A percentile compares a stretch with the other conserved stretches of the same genome.
Evolutionary conservation across 1,140 invertebrate genomes (phyloP).

Genomic region (Aphidius ervi): DNA sequence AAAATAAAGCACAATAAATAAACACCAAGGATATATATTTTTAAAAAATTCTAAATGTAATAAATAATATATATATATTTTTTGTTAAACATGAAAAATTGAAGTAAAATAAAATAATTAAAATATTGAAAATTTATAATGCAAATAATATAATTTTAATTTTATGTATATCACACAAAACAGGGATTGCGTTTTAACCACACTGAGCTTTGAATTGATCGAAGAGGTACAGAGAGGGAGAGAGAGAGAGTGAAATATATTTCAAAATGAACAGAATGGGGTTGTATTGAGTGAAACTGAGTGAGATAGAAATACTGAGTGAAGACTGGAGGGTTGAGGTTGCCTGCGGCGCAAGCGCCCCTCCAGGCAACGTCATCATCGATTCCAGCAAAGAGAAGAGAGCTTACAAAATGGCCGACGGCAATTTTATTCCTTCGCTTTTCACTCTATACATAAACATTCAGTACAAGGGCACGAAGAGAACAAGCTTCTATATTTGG

Average conservation of each 20-base stretch:
- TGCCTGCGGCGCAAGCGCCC: conserved; percentile 51
- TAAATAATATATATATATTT: no score
- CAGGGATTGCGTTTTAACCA: background rate
- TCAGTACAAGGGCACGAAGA: conserved; percentile 19
- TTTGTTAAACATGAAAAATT: background rate
- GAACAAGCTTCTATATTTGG: conserved; percentile 38
- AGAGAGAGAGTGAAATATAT: conserved; percentile 22
- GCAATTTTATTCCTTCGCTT: conserved; percentile 49
- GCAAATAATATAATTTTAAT: no score
- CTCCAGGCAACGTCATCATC: conserved; percentile 52
- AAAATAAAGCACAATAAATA: no score
- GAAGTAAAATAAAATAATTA: background rate
- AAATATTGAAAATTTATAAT: background rate
- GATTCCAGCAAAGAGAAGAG: conserved; percentile 50
- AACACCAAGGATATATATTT: no score
- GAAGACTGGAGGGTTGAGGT: conserved; percentile 28
- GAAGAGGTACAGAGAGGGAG: conserved; percentile 30
- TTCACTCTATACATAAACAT: conserved; percentile 12
- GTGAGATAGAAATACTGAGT: conserved; percentile 26
- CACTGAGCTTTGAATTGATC: conserved; percentile 38
- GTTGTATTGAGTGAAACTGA: conserved; percentile 25
- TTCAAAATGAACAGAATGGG: conserved; percentile 9
- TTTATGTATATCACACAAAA: no score
- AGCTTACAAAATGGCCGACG: conserved; percentile 55
- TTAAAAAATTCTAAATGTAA: no score